A percentile compares a stretch with the other conserved stretches of the same genome.
phyloP scores from a whole-genome alignment of 2,888 invertebrate species.

The Saturnia pavonia region DNA sequence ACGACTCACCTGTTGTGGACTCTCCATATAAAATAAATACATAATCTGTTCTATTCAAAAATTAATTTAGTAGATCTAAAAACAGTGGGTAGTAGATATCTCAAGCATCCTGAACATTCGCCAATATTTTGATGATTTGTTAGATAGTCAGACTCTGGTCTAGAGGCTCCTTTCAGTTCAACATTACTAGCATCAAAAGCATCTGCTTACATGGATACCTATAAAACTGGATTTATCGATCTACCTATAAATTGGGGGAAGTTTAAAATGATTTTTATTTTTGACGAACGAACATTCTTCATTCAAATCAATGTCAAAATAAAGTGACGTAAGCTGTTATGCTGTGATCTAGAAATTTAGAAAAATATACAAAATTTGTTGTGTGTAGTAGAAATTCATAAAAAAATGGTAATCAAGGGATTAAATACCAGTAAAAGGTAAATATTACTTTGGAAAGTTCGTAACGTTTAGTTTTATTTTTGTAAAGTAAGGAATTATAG shows the following conservation, averaged over 20 bases:
- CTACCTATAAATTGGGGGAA: not conserved
- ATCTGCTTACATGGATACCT: not conserved
- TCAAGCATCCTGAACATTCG: too few relatives aligned
- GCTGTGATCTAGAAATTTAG: not conserved
- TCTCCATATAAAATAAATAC: not conserved
- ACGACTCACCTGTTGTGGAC: not conserved
- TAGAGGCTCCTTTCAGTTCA: not conserved
- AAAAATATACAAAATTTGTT: constrained; percentile 19
- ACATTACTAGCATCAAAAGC: not conserved
- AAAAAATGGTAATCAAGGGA: constrained; percentile 42
- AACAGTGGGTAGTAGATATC: too few relatives aligned
- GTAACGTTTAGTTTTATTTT: not conserved
- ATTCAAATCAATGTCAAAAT: not conserved
- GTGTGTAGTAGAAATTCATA: constrained; percentile 14
- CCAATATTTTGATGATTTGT: too few relatives aligned
- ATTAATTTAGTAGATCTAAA: not conserved
- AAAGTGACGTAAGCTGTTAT: not conserved
- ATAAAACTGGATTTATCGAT: not conserved
- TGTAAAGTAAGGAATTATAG: not conserved
- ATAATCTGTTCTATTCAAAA: not conserved
- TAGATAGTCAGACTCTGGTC: not conserved
- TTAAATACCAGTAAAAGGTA: constrained; percentile 32
- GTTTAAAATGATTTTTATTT: not conserved
- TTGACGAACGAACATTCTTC: not conserved
- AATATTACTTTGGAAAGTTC: constrained; percentile 27